phyloP scores from a whole-genome alignment of 2,113 vertebrate genomes.

The Bubo scandiacus region DNA sequence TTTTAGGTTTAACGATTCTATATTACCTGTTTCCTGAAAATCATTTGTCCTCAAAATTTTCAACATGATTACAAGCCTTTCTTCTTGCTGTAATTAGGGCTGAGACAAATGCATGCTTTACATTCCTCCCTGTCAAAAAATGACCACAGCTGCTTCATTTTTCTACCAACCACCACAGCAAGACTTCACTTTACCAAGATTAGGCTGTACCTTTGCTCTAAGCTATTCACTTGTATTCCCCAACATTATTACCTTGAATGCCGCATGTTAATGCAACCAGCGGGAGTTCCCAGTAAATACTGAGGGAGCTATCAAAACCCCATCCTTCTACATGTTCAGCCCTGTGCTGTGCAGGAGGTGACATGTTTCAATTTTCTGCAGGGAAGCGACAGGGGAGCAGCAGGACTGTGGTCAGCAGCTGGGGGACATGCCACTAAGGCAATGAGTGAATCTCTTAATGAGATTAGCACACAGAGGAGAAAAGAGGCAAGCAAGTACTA shows the following conservation, averaged over 20 bases:
- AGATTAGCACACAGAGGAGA: not conserved
- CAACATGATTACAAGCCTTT: not conserved
- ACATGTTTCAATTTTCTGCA: not conserved
- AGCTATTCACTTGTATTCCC: not conserved
- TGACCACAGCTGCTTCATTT: not conserved
- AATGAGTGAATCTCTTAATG: not conserved
- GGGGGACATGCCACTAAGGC: not conserved
- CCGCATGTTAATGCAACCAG: not conserved
- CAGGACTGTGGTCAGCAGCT: not conserved
- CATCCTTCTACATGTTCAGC: fast-evolving
- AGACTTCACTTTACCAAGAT: not conserved
- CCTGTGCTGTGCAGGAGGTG: not conserved
- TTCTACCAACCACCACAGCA: not conserved
- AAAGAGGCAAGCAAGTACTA: not conserved
- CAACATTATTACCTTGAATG: not conserved
- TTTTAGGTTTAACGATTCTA: not conserved
- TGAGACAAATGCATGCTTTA: not conserved
- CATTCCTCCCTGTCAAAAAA: not conserved
- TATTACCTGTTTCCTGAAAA: not conserved
- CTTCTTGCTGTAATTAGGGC: not conserved
- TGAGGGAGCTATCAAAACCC: not conserved
- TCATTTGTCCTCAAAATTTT: not conserved
- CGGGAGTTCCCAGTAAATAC: not conserved
- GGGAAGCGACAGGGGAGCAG: not conserved
- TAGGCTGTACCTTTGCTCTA: not conserved